phyloP scores from a whole-genome alignment of 1,140 invertebrate species.

The Caenorhabditis briggsae region DNA sequence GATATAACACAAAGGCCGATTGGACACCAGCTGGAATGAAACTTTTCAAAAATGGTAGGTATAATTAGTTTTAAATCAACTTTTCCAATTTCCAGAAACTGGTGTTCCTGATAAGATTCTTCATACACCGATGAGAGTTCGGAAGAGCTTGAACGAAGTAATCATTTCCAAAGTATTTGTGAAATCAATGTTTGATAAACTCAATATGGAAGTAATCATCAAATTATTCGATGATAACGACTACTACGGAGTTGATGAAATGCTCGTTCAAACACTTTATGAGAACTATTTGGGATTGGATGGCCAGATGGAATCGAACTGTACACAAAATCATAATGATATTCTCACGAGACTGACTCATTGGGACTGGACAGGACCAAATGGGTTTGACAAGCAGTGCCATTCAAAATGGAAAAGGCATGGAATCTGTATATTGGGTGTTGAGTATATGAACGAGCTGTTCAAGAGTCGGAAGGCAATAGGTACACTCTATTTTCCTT shows the following conservation, averaged over 20 bases:
- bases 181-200: slow-evolving; percentile 30
- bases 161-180: slow-evolving; percentile 21
- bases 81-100: slow-evolving; percentile 1
- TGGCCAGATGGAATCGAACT: slow-evolving; percentile 49
- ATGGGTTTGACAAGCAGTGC: slow-evolving; percentile 41
- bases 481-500: neutral
- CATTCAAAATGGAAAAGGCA: slow-evolving; percentile 48
- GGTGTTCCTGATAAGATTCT: slow-evolving; percentile 27
- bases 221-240: slow-evolving; percentile 42
- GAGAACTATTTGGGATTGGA: slow-evolving; percentile 45
- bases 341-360: slow-evolving; percentile 45
- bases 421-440: slow-evolving; percentile 43
- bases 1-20: neutral
- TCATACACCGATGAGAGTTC: neutral
- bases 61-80: neutral
- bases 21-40: slow-evolving; percentile 51
- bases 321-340: neutral
- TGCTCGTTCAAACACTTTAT: slow-evolving; percentile 39
- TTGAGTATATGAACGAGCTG: slow-evolving; percentile 41
- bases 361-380: slow-evolving; percentile 43
- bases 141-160: slow-evolving; percentile 43
- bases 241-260: slow-evolving; percentile 47
- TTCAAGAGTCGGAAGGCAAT: neutral
- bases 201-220: slow-evolving; percentile 24
- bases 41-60: slow-evolving; percentile 40